phyloP scores from a whole-genome alignment of 2,888 invertebrate species.

The Drosophila flavopinicola region DNA sequence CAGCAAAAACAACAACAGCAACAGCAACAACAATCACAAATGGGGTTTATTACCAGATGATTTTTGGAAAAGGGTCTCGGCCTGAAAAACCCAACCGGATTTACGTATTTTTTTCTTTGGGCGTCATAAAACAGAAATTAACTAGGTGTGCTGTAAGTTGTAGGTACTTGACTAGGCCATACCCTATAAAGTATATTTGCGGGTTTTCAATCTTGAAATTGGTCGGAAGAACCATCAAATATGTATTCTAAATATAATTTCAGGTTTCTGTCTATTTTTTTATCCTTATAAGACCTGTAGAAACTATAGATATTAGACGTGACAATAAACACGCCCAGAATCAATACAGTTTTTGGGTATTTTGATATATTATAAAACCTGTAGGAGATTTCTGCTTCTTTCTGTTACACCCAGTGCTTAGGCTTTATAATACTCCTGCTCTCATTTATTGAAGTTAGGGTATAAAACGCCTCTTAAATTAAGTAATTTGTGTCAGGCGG shows the following conservation, averaged over 20 bases:
- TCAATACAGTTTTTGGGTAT: too few species aligned
- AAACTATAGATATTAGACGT: too few species aligned
- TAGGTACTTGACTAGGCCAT: not conserved
- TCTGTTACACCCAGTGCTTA: too few species aligned
- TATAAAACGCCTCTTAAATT: slow-evolving; percentile 34
- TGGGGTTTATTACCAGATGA: slow-evolving; percentile 61
- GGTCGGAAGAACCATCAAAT: too few species aligned
- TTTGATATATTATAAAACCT: too few species aligned
- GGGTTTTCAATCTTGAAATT: not conserved
- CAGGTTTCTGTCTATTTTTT: too few species aligned
- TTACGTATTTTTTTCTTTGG: slow-evolving; percentile 1
- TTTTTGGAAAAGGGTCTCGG: slow-evolving; percentile 36
- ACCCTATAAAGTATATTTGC: slow-evolving; percentile 1
- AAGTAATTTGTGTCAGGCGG: slow-evolving; percentile 58
- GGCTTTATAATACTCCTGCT: not conserved
- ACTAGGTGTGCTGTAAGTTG: not conserved
- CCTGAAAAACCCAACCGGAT: slow-evolving; percentile 50
- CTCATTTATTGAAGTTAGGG: not conserved
- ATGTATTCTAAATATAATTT: too few species aligned
- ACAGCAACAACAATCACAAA: slow-evolving; percentile 19
- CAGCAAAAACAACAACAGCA: slow-evolving; percentile 2
- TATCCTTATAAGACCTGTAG: too few species aligned
- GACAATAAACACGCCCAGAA: too few species aligned
- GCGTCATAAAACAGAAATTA: slow-evolving; percentile 13
- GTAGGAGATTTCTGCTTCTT: too few species aligned